These are phyloP conservation scores for Lithosia quadra DNA, from an alignment of 2,888 invertebrate species.

Conservation along the genomic window DNA sequence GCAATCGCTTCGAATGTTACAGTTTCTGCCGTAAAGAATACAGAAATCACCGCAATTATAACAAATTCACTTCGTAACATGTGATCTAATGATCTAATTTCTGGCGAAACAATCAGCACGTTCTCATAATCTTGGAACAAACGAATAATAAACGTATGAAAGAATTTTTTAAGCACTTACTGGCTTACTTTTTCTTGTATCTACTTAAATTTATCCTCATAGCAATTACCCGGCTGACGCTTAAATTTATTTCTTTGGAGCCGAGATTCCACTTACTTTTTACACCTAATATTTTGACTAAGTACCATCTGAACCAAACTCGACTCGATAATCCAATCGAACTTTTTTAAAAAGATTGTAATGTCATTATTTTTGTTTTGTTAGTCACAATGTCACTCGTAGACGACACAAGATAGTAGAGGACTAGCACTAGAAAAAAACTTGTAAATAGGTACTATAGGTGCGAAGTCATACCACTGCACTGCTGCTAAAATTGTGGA, in stretches of 20 bases:
- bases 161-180: background rate
- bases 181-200: background rate
- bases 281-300: too few relatives aligned
- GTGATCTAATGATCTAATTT: slow-evolving; percentile 37
- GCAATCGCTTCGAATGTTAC: slow-evolving; percentile 34
- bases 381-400: too few relatives aligned
- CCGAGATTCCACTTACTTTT: too few relatives aligned
- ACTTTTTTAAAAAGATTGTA: too few relatives aligned
- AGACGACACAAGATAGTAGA: too few relatives aligned
- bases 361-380: too few relatives aligned
- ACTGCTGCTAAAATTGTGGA: background rate
- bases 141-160: slow-evolving; percentile 2
- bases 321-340: too few relatives aligned
- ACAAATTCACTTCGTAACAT: slow-evolving; percentile 36
- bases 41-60: slow-evolving; percentile 30
- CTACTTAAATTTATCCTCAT: background rate
- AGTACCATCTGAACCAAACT: too few relatives aligned
- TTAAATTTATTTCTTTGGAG: too few relatives aligned
- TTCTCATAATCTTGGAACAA: slow-evolving; percentile 49
- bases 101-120: slow-evolving; percentile 23
- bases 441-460: too few relatives aligned
- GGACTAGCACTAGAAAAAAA: too few relatives aligned
- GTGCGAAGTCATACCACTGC: too few relatives aligned
- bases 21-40: slow-evolving; percentile 27
- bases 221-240: background rate